Evolutionary conservation across 2,797 vertebrate species (phyloP).

Genomic region (Ispidina picta): DNA sequence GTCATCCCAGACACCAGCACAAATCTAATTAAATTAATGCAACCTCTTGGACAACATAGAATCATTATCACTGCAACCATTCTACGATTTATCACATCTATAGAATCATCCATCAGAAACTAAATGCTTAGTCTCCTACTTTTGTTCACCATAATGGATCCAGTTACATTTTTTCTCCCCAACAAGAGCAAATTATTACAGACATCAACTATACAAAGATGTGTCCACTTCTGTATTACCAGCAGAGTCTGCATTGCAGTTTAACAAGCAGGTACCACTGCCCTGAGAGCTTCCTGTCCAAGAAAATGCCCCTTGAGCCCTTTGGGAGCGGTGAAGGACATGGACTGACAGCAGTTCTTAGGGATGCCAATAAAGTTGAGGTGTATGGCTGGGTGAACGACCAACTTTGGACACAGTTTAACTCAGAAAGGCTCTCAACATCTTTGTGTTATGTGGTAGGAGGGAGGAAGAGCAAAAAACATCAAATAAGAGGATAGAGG

Average conservation of each 20-base stretch:
- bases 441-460: background rate
- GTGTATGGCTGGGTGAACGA: background rate
- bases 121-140: background rate
- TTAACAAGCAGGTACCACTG: background rate
- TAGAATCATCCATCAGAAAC: constrained; percentile 30
- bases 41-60: constrained; percentile 28
- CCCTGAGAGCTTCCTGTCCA: background rate
- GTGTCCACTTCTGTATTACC: background rate
- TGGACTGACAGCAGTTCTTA: background rate
- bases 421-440: background rate
- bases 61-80: constrained; percentile 15
- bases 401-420: background rate
- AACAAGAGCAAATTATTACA: background rate
- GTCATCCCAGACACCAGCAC: background rate
- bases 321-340: background rate
- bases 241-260: background rate
- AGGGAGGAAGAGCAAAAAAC: background rate
- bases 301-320: rapidly evolving
- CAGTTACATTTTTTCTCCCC: background rate
- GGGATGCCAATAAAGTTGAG: background rate
- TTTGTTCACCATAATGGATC: background rate
- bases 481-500: background rate
- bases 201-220: rapidly evolving
- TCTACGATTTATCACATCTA: constrained; percentile 38
- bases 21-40: constrained; percentile 68